Conservation (phyloP, 1,140 invertebrate species). For the Nasonia longicornis region DNA sequence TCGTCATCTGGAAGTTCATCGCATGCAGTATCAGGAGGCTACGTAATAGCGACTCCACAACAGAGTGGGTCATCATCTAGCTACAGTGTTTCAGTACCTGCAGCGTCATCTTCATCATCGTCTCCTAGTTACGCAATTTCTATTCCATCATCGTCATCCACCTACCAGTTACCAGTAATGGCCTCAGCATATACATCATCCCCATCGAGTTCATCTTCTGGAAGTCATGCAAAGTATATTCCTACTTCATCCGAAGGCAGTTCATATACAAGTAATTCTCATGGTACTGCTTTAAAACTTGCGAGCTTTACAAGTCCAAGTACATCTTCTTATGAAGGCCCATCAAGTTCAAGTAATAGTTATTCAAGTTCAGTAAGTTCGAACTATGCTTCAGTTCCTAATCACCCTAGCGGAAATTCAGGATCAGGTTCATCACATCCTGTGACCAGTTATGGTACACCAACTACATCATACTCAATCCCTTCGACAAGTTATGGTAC, state of each 20-base stretch:
- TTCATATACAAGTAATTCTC: conserved; percentile 48
- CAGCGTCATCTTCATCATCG: conserved; percentile 14
- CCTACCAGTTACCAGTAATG: conserved; percentile 57
- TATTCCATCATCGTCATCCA: conserved; percentile 53
- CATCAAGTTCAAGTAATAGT: conserved; percentile 20
- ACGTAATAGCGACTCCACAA: conserved; percentile 50
- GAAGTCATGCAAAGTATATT: conserved; percentile 49
- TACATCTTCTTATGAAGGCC: background rate
- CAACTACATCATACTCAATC: conserved; percentile 28
- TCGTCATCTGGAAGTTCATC: conserved; percentile 46
- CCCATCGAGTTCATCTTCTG: conserved; percentile 43
- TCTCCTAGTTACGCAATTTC: conserved; percentile 33
- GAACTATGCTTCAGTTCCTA: conserved; percentile 18
- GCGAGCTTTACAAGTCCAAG: conserved; percentile 46
- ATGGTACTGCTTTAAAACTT: conserved; percentile 32
- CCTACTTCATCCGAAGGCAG: conserved; percentile 56
- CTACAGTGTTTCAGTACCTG: conserved; percentile 47
- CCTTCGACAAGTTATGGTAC: conserved; percentile 43
- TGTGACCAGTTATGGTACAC: conserved; percentile 44
- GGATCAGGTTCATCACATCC: conserved; percentile 25
- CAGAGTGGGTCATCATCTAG: conserved; percentile 48
- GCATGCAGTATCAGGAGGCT: conserved; percentile 54
- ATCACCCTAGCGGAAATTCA: conserved; percentile 38
- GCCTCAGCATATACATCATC: conserved; percentile 52
- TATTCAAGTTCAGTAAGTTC: background rate